Conservation (phyloP, 2,113 vertebrate species). For the Petrocephalus microphthalmus region DNA sequence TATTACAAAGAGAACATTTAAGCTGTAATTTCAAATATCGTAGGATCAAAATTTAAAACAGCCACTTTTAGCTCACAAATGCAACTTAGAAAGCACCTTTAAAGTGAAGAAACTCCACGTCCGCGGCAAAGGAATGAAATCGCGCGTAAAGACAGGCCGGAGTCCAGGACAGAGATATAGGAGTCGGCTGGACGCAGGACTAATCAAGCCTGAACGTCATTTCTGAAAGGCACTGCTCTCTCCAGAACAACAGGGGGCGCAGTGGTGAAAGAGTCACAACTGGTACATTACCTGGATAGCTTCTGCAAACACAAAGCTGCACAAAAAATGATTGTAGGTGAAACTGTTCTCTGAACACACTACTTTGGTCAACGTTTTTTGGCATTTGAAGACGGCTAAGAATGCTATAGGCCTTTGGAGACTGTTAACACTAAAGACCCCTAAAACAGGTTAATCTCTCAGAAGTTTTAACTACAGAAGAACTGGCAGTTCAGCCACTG, state of each 20-base stretch:
- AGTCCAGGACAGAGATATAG: background rate
- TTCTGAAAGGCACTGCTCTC: background rate
- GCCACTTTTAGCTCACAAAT: background rate
- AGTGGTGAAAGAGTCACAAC: background rate
- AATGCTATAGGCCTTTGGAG: background rate
- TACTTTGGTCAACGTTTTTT: background rate
- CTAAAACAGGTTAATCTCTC: background rate
- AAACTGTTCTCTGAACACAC: background rate
- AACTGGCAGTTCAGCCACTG: background rate
- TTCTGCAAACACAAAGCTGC: background rate
- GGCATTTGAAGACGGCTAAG: background rate
- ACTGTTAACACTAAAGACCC: background rate
- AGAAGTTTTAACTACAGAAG: background rate
- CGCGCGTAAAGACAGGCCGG: background rate
- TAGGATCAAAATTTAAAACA: constrained; percentile 5
- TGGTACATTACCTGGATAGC: background rate
- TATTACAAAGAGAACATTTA: constrained; percentile 18
- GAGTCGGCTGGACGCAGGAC: background rate
- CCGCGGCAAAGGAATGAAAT: background rate
- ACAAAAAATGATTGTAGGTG: background rate
- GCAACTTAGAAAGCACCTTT: background rate
- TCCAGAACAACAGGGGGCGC: background rate
- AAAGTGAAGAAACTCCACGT: background rate
- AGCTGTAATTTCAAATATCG: constrained; percentile 13
- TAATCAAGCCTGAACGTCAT: background rate